phyloP scores from a whole-genome alignment of 2,797 vertebrate species.

The Dendrocincla fuliginosa region DNA sequence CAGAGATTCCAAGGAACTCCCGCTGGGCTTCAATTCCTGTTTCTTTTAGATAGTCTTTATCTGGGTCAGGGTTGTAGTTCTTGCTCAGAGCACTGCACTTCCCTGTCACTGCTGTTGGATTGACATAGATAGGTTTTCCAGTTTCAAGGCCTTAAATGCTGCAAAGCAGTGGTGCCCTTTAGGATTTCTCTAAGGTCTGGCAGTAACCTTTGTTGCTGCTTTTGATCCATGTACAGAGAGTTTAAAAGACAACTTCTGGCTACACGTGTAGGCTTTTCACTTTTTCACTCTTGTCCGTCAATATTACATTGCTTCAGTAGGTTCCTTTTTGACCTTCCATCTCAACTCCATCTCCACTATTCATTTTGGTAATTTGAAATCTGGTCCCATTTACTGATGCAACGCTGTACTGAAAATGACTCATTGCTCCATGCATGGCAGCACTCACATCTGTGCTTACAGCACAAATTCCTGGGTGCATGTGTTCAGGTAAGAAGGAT shows the following conservation, averaged over 20 bases:
- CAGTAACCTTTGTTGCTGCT: not conserved
- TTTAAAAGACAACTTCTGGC: not conserved
- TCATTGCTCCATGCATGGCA: not conserved
- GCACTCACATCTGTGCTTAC: not conserved
- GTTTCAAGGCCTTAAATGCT: not conserved
- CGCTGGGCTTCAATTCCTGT: not conserved
- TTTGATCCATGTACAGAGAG: not conserved
- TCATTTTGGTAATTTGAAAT: not conserved
- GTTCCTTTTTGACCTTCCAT: not conserved
- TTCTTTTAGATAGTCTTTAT: not conserved
- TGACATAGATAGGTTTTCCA: not conserved
- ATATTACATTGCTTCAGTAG: not conserved
- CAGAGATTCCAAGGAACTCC: not conserved
- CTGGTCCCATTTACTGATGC: not conserved
- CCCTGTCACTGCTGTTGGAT: not conserved
- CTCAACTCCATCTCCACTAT: not conserved
- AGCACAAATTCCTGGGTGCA: not conserved
- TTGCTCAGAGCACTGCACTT: not conserved
- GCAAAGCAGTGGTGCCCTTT: not conserved
- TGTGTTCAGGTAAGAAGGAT: not conserved
- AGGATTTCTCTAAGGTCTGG: not conserved
- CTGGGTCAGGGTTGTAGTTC: not conserved
- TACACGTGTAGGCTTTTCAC: not conserved
- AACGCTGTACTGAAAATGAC: not conserved
- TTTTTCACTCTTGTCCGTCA: not conserved